phyloP scores from a whole-genome alignment of 2,888 invertebrate genomes.

The Masnerella sp. region DNA sequence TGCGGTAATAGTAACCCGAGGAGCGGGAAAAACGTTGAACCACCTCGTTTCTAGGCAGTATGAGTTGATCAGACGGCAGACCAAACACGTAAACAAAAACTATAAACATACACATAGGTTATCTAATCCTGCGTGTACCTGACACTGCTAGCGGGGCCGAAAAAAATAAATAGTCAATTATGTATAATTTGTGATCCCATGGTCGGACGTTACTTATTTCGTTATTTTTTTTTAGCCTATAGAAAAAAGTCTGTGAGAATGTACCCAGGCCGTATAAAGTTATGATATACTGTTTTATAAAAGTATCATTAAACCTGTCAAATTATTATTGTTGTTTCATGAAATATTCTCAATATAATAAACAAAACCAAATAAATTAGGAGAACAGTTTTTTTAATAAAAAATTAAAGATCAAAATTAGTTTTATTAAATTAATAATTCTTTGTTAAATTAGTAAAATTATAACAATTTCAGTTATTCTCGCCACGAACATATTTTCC shows the following conservation, averaged over 20 bases:
- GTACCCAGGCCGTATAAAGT: too few relatives aligned
- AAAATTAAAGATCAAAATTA: too few relatives aligned
- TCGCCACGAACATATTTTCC: too few relatives aligned
- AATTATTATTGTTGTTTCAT: too few relatives aligned
- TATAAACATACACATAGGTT: slow-evolving; percentile 33
- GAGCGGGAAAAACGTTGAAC: neutral
- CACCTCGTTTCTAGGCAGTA: slow-evolving; percentile 7
- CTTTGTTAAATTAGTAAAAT: too few relatives aligned
- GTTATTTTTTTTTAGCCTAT: neutral
- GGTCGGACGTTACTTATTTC: slow-evolving; percentile 13
- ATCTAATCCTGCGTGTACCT: slow-evolving; percentile 26
- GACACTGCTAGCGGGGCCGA: slow-evolving; percentile 12
- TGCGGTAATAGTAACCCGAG: slow-evolving; percentile 10
- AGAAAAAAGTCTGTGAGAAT: slow-evolving; percentile 7
- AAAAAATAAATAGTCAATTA: slow-evolving; percentile 24
- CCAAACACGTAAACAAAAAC: slow-evolving; percentile 22
- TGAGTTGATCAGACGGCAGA: slow-evolving; percentile 13
- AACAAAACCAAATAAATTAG: too few relatives aligned
- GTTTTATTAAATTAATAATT: too few relatives aligned
- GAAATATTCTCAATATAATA: too few relatives aligned
- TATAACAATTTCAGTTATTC: too few relatives aligned
- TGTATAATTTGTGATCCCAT: slow-evolving; percentile 17
- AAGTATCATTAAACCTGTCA: too few relatives aligned
- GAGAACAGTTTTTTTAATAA: too few relatives aligned
- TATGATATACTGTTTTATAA: too few relatives aligned